phyloP scores from a whole-genome alignment of 2,888 invertebrate species.

The Plebejus argus region DNA sequence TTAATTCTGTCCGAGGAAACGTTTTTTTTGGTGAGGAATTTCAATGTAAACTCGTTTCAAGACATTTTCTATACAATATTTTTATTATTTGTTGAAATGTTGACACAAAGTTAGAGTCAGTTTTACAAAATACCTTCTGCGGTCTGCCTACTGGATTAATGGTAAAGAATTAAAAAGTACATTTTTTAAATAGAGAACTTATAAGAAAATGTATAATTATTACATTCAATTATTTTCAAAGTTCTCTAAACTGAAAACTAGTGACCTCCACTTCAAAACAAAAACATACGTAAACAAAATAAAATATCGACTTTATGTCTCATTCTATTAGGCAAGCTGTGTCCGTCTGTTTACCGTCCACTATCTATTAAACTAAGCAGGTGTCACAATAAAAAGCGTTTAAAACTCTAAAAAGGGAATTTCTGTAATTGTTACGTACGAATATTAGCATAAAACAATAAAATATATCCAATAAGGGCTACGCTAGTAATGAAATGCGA shows the following conservation, averaged over 20 bases:
- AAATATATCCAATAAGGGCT: neutral
- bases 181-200: too few relatives aligned
- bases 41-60: neutral
- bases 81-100: neutral
- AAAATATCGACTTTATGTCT: neutral
- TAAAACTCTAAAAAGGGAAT: conserved; percentile 4
- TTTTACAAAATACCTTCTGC: too few relatives aligned
- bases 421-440: neutral
- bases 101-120: too few relatives aligned
- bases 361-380: conserved; percentile 17
- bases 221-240: too few relatives aligned
- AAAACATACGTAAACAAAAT: neutral
- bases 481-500: conserved; percentile 28
- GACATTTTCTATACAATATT: neutral
- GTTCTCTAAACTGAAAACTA: too few relatives aligned
- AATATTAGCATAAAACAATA: conserved; percentile 19
- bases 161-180: too few relatives aligned
- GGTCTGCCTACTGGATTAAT: too few relatives aligned
- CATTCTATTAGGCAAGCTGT: conserved; percentile 1
- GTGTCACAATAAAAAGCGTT: conserved; percentile 13
- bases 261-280: too few relatives aligned
- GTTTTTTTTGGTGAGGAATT: neutral
- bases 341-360: neutral
- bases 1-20: neutral
- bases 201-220: too few relatives aligned